Evolutionary conservation across 2,113 vertebrate species (phyloP), one percentile per base, ranked within the genome.

Genomic region (Bufo gargarizans): DNA sequence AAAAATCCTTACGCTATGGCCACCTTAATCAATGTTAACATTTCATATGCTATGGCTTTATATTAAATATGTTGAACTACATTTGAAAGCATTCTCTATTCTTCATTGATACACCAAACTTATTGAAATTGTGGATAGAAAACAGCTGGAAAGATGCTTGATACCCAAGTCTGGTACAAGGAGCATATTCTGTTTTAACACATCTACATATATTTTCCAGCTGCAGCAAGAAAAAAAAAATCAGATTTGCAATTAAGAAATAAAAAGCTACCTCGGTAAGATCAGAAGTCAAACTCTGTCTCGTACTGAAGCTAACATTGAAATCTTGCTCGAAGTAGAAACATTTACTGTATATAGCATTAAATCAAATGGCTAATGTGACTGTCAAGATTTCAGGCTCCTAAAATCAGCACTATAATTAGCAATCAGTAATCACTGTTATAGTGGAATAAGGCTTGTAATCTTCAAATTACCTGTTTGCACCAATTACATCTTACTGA

Each of bases 391-490:
- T 91, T 94, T 93, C 92, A 93, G 92, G 92, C 91, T 93, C 91
- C 92, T 92, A 93, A 92, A 93, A 93, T 92, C 93, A 94, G 93
- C 92, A 90, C 92, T 92, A 92, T 93, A 92, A 93, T 94, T 93
- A 94, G 92, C 93, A 93, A 94, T 93, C 92, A 94, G 92, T 93
- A 94, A 94, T 94, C 92, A 93, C 92, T 92, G 93, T 93, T 93
- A 92, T 93, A 93, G 93, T 93, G 92, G 93, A 92, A 94, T 94
- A 94, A 94, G 92, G 93, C 93, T 93, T 92, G 93, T 94, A 93
- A 94, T 94, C 93, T 94, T 91, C 93, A 93, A 93, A 94, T 92
- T 93, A 93, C 93, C 93, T 93, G 93, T 94, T 94, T 93, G 93
- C 91, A 93, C 93, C 92, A 94, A 94, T 94, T 93, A 92, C 91